phyloP scores from a whole-genome alignment of 2,797 vertebrate species.

The Capromys pilorides region DNA sequence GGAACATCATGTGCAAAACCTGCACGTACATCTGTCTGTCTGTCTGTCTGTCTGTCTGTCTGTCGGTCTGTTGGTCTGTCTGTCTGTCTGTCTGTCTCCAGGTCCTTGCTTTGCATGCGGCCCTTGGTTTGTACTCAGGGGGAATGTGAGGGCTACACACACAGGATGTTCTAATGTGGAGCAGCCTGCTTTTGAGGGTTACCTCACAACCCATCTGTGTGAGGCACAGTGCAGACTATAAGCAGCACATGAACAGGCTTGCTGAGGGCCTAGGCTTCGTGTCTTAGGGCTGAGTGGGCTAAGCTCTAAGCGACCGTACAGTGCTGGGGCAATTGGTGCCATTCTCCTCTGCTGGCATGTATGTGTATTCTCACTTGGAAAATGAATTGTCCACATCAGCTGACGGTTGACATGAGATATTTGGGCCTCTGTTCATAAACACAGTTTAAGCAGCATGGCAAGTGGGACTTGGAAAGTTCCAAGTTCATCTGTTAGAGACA shows the following conservation, averaged over 20 bases:
- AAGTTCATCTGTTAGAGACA: background rate
- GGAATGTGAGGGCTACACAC: background rate
- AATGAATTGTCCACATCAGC: conserved; percentile 6
- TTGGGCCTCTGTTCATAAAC: background rate
- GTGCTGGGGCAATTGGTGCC: background rate
- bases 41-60: background rate
- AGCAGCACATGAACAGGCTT: background rate
- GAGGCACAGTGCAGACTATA: background rate
- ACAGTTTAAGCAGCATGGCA: background rate
- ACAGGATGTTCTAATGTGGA: background rate
- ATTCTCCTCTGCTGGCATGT: background rate
- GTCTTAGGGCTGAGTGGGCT: background rate
- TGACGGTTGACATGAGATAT: conserved; percentile 2
- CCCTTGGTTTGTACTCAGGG: background rate
- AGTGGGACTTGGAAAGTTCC: background rate
- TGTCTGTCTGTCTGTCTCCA: background rate
- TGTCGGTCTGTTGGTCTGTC: too few relatives aligned
- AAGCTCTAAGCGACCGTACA: background rate
- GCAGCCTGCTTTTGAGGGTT: background rate
- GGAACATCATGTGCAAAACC: background rate
- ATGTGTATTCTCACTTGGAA: background rate
- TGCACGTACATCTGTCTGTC: too few relatives aligned
- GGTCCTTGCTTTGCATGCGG: background rate
- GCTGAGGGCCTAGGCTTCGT: background rate
- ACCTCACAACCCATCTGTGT: background rate